Evolutionary conservation across 2,113 vertebrate species (phyloP), one percentile per base, ranked within the genome.

Genomic region (Acrocephalus arundinaceus): DNA sequence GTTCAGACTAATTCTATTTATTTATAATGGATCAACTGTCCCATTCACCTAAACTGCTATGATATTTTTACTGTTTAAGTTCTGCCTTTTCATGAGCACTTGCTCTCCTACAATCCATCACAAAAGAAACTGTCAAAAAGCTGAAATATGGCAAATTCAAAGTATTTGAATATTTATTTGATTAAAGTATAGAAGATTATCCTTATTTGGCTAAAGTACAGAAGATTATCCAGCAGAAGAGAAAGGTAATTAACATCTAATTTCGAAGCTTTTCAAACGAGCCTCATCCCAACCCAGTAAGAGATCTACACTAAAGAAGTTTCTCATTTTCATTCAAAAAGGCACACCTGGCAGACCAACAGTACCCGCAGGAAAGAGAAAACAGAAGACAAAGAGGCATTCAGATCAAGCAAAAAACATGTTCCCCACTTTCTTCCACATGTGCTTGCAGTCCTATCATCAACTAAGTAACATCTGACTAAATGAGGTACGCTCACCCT

Each of bases 121-220:
- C 33, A 31, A 57, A 74, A 86, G 43, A 95, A 93, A 86, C 74
- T 63, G 30, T 81, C 92, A 97, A 79, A 92, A 94, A 89, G 86
- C 77, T 82, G 86, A 94, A 94, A 94, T 85, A 87, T 6, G 13
- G 85, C 62, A 71, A 96, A 93, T 92, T 94, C 55, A 78, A 92
- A 94, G 89, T 94, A 97, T 95, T 67, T 97, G 95, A 96, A 97
- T 96, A 96, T 96, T 97, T 97, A 95, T 97, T 92, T 96, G 95
- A 93, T 95, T 95, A 95, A 93, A 96, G 87, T 80, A 94, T 94
- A 95, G 94, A 96, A 92, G 85, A 96, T 95, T 83, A 95, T 75
- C 91, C 91, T 94, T 93, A 93, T 94, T 86, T 85, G 55, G 85
- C 70, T 87, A 93, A 96, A 94, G 85, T 84, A 95, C 55, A 95